phyloP scores from a whole-genome alignment of 1,140 invertebrate genomes.

The Sweltsa coloradensis region DNA sequence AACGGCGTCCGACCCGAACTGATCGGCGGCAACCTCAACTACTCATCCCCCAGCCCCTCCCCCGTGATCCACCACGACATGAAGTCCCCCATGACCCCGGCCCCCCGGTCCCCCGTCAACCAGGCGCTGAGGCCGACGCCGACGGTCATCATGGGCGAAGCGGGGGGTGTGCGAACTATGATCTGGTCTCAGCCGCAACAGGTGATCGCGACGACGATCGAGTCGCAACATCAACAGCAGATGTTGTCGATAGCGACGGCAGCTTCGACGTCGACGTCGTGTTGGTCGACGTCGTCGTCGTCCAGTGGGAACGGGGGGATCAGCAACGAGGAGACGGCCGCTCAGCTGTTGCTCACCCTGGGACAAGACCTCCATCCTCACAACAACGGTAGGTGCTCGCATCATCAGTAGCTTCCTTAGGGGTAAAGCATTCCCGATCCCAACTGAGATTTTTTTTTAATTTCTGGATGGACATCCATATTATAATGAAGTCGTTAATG shows the following conservation, averaged over 20 bases:
- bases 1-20: constrained; percentile 66
- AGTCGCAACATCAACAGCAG: constrained; percentile 12
- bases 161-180: constrained; percentile 81
- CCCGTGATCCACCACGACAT: constrained; percentile 33
- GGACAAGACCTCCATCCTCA: constrained; percentile 51
- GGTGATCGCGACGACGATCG: no score
- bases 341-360: constrained; percentile 67
- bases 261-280: constrained; percentile 11
- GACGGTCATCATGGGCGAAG: constrained; percentile 81
- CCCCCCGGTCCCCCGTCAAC: constrained; percentile 20
- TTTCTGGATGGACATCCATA: no score
- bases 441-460: no score
- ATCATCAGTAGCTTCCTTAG: no score
- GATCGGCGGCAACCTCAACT: constrained; percentile 49
- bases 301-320: constrained; percentile 10
- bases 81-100: constrained; percentile 40
- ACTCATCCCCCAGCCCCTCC: constrained; percentile 12
- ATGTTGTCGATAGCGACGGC: constrained; percentile 6
- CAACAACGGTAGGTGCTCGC: no score
- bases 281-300: constrained; percentile 15
- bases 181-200: constrained; percentile 51
- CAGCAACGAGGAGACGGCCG: constrained; percentile 61
- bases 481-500: no score
- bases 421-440: no score
- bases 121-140: constrained; percentile 56